A percentile compares a stretch with the other conserved stretches of the same genome.
Conservation (phyloP, 64 coral and sea anemone genomes). For the Pachyseris speciosa region DNA sequence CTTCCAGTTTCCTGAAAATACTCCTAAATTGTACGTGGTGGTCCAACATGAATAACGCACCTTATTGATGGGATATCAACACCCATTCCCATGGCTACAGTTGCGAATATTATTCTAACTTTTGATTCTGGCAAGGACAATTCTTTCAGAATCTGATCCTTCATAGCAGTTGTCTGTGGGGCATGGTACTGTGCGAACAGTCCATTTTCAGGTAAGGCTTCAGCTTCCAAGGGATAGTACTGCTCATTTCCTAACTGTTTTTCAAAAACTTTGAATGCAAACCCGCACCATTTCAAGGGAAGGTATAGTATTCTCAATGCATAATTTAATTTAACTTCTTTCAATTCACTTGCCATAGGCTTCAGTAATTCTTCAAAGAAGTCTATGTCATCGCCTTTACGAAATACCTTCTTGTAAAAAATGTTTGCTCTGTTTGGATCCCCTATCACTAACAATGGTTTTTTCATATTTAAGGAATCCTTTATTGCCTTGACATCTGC, state of each 20-base stretch:
- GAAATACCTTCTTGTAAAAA: too few relatives aligned
- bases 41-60: constrained; percentile 40
- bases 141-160: constrained; percentile 20
- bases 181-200: constrained; percentile 24
- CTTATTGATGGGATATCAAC: constrained; percentile 56
- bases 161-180: not conserved
- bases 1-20: constrained; percentile 60
- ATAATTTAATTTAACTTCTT: constrained; percentile 12
- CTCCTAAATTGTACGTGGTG: constrained; percentile 7
- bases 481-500: constrained; percentile 5
- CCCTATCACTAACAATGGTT: not conserved
- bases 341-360: constrained; percentile 55
- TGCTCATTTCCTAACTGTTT: not conserved
- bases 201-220: constrained; percentile 19
- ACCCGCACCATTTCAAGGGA: constrained; percentile 42
- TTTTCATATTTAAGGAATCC: constrained; percentile 1
- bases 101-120: constrained; percentile 44
- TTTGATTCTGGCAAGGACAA: not conserved
- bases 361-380: constrained; percentile 17
- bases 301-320: constrained; percentile 61
- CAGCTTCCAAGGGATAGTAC: not conserved
- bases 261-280: constrained; percentile 3
- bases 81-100: constrained; percentile 66
- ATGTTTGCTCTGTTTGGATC: constrained; percentile 59
- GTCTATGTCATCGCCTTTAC: not conserved